Conservation (phyloP, 2,888 invertebrate species). For the Nephrotoma appendiculata region DNA sequence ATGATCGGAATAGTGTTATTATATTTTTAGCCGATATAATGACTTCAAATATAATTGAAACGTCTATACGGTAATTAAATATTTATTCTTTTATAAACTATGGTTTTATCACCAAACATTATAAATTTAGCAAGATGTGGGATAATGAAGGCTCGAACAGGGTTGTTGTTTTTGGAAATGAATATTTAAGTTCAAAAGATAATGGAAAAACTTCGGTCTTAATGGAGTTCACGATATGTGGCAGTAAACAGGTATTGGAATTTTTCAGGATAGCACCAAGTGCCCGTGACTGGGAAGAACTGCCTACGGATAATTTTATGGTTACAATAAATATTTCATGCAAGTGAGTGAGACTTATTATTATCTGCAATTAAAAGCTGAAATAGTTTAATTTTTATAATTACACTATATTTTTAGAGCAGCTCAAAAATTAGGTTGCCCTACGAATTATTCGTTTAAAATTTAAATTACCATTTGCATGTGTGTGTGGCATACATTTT, state of each 20-base stretch:
- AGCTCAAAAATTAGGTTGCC: neutral
- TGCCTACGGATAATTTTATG: neutral
- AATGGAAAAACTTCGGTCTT: neutral
- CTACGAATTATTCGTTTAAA: neutral
- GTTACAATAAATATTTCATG: neutral
- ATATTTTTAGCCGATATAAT: slow-evolving; percentile 20
- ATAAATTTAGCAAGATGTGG: neutral
- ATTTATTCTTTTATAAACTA: neutral
- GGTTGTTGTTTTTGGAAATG: too few relatives aligned
- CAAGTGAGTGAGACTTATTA: neutral
- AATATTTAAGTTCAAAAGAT: too few relatives aligned
- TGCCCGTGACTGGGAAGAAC: neutral
- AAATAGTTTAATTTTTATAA: neutral
- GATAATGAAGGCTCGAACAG: neutral
- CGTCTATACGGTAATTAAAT: slow-evolving; percentile 17
- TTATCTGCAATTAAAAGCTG: neutral
- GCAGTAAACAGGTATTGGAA: neutral
- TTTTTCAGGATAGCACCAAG: neutral
- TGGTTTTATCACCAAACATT: neutral
- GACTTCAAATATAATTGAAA: slow-evolving; percentile 16
- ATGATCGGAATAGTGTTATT: slow-evolving; percentile 18
- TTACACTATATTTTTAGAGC: neutral
- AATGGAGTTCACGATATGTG: neutral
- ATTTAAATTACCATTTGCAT: neutral
- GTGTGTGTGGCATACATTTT: neutral